Conservation (phyloP, 2,797 vertebrate genomes). For the Danio aesculapii region DNA sequence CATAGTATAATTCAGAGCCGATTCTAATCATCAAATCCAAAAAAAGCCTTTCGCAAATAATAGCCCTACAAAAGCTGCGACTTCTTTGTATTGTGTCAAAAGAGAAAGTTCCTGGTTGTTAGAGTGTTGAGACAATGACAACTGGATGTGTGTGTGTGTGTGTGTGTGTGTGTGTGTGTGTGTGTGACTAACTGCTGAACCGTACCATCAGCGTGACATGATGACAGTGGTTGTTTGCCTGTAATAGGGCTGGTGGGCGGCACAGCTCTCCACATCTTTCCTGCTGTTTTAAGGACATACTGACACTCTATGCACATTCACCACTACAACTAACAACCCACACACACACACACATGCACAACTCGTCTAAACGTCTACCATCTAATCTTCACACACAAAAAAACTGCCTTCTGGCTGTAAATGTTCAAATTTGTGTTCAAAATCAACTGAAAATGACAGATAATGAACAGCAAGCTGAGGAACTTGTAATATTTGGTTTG, state of each 20-base stretch:
- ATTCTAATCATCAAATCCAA: not conserved
- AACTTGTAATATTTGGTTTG: slow-evolving; percentile 26
- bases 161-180: not conserved
- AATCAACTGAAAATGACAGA: slow-evolving; percentile 3
- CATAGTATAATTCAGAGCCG: not conserved
- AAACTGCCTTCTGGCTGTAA: slow-evolving; percentile 31
- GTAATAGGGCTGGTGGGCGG: slow-evolving; percentile 51
- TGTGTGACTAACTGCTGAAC: slow-evolving; percentile 34
- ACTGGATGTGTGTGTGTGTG: slow-evolving; percentile 2
- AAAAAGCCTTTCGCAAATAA: slow-evolving; percentile 2
- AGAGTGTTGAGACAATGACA: slow-evolving; percentile 25
- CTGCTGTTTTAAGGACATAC: slow-evolving; percentile 44
- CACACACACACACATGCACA: slow-evolving; percentile 35
- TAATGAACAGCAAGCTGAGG: not conserved
- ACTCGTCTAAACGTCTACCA: slow-evolving; percentile 35
- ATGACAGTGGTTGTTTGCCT: slow-evolving; percentile 45
- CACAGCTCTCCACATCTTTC: slow-evolving; percentile 48
- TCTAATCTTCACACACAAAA: slow-evolving; percentile 23
- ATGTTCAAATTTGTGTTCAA: slow-evolving; percentile 6
- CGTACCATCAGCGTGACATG: slow-evolving; percentile 33
- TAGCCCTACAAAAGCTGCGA: not conserved
- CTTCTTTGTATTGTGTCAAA: slow-evolving; percentile 17
- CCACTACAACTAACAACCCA: slow-evolving; percentile 37
- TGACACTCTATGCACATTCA: slow-evolving; percentile 36
- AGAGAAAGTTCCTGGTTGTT: slow-evolving; percentile 38